Evolutionary conservation across 1,140 invertebrate genomes (phyloP), one percentile per base, ranked within the genome.

Genomic region (Psilanteris sp.): DNA sequence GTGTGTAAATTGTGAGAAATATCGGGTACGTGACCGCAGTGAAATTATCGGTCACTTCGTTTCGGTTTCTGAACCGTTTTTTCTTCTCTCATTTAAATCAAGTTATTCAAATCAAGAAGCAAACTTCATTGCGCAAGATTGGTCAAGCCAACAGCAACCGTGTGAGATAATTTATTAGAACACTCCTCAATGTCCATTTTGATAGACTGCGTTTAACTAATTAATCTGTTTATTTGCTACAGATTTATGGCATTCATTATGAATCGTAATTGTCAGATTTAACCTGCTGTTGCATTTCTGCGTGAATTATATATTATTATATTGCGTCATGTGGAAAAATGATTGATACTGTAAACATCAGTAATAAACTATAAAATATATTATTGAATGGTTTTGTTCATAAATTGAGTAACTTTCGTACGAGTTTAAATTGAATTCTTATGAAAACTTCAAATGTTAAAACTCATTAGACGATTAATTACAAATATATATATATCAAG

Each of bases 211-310:
- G 36, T 67, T 54, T 18, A 39, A 18, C 32, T 52, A 57, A 61
- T 66, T 64, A 59, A 67, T 66, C 9, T 13, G 18, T 52, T 44
- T 37, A 55, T 72, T 64, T 11, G 1, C n/a, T 3, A 18, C 3
- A 11, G 32, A 74, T 74, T 74, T 74, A 74, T 74, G 7, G 52
- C 44, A 26, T 59, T 66, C 24, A 64, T 66, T 46, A 55, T 41
- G 39, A 7, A 14, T 10, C 15, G 20, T 22, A 44, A 61, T 27
- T 61, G 50, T 59, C 44, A 22, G 36, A 52, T 32, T 54, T 59
- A 34, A 59, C 18, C 16, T 34, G 22, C 20, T n/a, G n/a, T n/a
- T n/a, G n/a, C n/a, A n/a, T n/a, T n/a, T n/a, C n/a, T n/a, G n/a
- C n/a, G n/a, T n/a, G n/a, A n/a, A n/a, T n/a, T n/a, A n/a, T n/a